Conservation (phyloP, 2,113 vertebrate species). For the Balaenoptera acutorostrata region DNA sequence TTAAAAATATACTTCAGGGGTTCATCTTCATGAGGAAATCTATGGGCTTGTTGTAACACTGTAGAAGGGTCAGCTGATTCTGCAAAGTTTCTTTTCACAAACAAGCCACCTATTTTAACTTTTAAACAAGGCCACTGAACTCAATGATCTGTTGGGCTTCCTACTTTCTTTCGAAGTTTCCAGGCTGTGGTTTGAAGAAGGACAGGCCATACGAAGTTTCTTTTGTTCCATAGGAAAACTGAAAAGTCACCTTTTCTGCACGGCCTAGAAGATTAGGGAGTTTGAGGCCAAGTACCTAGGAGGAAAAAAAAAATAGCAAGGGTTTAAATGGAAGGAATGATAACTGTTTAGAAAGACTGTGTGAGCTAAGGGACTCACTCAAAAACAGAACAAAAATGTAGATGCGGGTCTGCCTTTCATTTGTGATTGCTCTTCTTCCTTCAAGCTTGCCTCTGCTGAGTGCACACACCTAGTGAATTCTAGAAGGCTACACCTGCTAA, state of each 20-base stretch:
- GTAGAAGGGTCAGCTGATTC: accelerated
- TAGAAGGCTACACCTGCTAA: accelerated
- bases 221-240: constrained; percentile 99
- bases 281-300: constrained; percentile 93
- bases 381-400: accelerated
- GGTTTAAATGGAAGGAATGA: accelerated
- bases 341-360: accelerated
- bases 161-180: constrained; percentile 95
- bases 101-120: not conserved
- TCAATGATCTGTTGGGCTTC: not conserved
- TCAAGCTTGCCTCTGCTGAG: accelerated
- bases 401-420: accelerated
- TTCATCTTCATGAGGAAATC: not conserved
- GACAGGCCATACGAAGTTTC: constrained; percentile 96
- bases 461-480: accelerated
- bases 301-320: not conserved
- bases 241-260: constrained; percentile 96
- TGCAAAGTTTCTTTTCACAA: accelerated
- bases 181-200: constrained; percentile 95
- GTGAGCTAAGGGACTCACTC: accelerated
- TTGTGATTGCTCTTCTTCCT: accelerated
- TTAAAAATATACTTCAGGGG: accelerated
- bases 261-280: constrained; percentile 93
- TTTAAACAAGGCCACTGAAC: not conserved
- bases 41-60: accelerated